phyloP scores from a whole-genome alignment of 2,888 invertebrate species.

The Pollenia angustigena region DNA sequence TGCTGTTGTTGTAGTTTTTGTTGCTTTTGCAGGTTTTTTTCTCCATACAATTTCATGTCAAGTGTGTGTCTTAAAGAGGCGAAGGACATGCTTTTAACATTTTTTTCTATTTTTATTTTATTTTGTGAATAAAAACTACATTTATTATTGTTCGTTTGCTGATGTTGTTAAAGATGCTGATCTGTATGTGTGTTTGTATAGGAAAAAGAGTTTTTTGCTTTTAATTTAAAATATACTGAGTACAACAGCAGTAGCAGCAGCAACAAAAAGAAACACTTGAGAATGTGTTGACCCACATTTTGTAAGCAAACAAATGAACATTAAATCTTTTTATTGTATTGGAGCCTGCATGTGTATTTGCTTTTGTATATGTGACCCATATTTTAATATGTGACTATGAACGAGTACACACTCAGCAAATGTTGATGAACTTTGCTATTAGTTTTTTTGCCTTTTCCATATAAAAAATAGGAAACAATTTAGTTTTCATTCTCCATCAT shows the following conservation, averaged over 20 bases:
- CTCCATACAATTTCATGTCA: slow-evolving; percentile 64
- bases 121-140: slow-evolving; percentile 50
- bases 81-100: slow-evolving; percentile 68
- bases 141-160: slow-evolving; percentile 36
- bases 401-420: slow-evolving; percentile 42
- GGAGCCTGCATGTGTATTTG: slow-evolving; percentile 14
- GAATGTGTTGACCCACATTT: slow-evolving; percentile 72
- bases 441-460: slow-evolving; percentile 3
- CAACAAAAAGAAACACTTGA: slow-evolving; percentile 56
- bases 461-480: slow-evolving; percentile 48
- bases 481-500: slow-evolving; percentile 26
- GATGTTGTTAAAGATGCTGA: neutral
- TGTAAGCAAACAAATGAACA: slow-evolving; percentile 73
- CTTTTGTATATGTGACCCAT: slow-evolving; percentile 53
- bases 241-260: slow-evolving; percentile 1
- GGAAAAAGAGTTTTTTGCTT: slow-evolving; percentile 38
- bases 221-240: slow-evolving; percentile 42
- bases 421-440: slow-evolving; percentile 68
- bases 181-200: slow-evolving; percentile 6
- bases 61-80: slow-evolving; percentile 73
- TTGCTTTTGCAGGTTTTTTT: neutral
- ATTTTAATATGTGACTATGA: slow-evolving; percentile 35
- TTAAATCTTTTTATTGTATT: slow-evolving; percentile 61
- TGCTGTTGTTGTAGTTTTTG: slow-evolving; percentile 24
- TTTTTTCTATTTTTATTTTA: neutral